Evolutionary conservation across 2,113 vertebrate species (phyloP).

Genomic region (Gila orcuttii): DNA sequence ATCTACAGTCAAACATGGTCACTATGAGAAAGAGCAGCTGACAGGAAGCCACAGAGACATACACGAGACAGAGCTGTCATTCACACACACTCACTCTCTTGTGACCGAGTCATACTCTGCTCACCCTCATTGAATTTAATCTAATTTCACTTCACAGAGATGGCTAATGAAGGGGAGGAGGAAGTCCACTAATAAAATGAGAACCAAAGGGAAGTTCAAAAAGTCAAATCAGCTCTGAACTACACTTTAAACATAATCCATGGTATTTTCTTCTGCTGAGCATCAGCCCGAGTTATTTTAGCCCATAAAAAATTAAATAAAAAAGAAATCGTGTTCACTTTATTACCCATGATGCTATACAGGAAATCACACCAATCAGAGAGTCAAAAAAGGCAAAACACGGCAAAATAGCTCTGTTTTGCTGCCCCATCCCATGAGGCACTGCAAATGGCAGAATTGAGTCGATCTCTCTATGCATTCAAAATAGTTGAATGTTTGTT

Average conservation of each 20-base stretch:
- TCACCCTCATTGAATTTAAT: slow-evolving; percentile 57
- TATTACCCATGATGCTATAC: too few species aligned
- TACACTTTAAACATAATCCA: neutral
- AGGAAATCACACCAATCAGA: too few species aligned
- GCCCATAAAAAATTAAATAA: too few species aligned
- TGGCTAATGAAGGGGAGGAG: slow-evolving; percentile 28
- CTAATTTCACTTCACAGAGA: slow-evolving; percentile 61
- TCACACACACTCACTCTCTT: slow-evolving; percentile 43
- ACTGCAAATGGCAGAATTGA: too few species aligned
- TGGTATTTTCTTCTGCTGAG: too few species aligned
- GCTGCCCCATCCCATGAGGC: too few species aligned
- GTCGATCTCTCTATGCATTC: too few species aligned
- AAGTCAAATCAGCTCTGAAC: slow-evolving; percentile 7
- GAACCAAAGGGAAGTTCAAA: slow-evolving; percentile 5
- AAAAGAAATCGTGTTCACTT: too few species aligned
- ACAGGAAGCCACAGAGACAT: slow-evolving; percentile 60
- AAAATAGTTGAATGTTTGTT: too few species aligned
- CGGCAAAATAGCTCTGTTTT: too few species aligned
- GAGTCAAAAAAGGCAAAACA: too few species aligned
- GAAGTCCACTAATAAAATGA: neutral
- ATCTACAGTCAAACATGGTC: slow-evolving; percentile 3
- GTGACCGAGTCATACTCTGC: slow-evolving; percentile 37
- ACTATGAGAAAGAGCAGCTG: slow-evolving; percentile 59
- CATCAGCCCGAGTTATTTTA: too few species aligned
- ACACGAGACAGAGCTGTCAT: slow-evolving; percentile 11